phyloP scores from a whole-genome alignment of 2,113 vertebrate genomes.

The Proteles cristata region DNA sequence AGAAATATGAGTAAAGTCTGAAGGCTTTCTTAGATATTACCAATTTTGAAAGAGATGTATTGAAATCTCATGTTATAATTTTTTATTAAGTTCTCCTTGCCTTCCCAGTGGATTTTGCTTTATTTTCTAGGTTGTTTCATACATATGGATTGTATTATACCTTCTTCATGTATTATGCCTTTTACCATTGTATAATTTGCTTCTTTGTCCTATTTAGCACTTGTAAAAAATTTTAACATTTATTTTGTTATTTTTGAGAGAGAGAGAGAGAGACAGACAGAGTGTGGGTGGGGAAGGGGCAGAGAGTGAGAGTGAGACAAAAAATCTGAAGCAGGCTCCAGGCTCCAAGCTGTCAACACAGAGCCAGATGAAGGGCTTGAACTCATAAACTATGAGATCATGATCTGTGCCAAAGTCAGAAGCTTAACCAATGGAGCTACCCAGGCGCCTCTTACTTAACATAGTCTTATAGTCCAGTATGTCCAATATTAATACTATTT shows the following conservation, averaged over 20 bases:
- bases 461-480: not conserved
- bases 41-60: not conserved
- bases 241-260: too few species aligned
- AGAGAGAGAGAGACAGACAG: too few species aligned
- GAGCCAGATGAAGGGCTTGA: too few species aligned
- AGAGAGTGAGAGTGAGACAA: too few species aligned
- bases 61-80: not conserved
- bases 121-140: constrained; percentile 1
- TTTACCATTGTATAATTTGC: not conserved
- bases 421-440: too few species aligned
- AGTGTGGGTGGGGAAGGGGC: too few species aligned
- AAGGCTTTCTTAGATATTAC: not conserved
- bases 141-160: not conserved
- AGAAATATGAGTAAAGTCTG: not conserved
- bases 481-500: not conserved
- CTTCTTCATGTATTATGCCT: not conserved
- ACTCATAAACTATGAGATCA: too few species aligned
- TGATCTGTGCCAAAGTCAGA: too few species aligned
- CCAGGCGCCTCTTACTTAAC: too few species aligned
- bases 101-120: constrained; percentile 13
- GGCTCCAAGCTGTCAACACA: too few species aligned
- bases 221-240: too few species aligned
- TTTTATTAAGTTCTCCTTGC: not conserved
- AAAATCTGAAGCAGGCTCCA: too few species aligned
- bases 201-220: not conserved